Percentiles rank a stretch among this genome's conserved stretches.
These are phyloP conservation scores for Stictonetta naevosa DNA, from an alignment of 2,113 vertebrate genomes.

Conservation along the genomic window DNA sequence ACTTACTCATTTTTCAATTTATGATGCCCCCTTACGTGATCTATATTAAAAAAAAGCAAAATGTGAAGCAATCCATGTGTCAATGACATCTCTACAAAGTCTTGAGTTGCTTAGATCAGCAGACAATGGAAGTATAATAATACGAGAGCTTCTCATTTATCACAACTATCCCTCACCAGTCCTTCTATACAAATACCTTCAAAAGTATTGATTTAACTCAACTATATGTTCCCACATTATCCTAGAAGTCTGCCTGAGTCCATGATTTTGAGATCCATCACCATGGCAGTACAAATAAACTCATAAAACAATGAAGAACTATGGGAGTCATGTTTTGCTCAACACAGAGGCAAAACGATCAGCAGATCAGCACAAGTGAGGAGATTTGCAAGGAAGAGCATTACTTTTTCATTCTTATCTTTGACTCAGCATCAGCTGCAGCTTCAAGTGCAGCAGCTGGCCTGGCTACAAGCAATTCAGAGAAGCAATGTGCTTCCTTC, in stretches of 20 bases:
- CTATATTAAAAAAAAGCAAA: neutral
- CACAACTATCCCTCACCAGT: neutral
- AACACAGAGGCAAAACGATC: rapidly evolving
- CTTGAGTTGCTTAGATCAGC: neutral
- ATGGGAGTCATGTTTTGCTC: neutral
- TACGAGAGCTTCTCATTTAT: neutral
- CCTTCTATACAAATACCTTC: neutral
- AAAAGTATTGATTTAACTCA: neutral
- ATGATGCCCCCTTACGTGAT: neutral
- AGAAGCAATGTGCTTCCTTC: neutral
- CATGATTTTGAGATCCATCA: neutral
- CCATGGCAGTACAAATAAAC: neutral
- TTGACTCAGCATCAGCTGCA: neutral
- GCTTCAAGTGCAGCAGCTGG: neutral
- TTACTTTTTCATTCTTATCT: neutral
- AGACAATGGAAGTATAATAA: neutral
- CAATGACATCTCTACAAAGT: neutral
- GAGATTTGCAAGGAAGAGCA: neutral
- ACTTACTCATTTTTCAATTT: neutral
- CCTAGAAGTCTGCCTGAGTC: neutral
- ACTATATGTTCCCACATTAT: neutral
- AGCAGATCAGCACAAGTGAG: neutral
- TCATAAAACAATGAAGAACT: neutral
- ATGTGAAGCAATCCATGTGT: neutral
- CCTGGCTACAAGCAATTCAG: neutral